These are phyloP conservation scores for Synanceia verrucosa DNA, from an alignment of 2,797 vertebrate species.

Conservation along the genomic window DNA sequence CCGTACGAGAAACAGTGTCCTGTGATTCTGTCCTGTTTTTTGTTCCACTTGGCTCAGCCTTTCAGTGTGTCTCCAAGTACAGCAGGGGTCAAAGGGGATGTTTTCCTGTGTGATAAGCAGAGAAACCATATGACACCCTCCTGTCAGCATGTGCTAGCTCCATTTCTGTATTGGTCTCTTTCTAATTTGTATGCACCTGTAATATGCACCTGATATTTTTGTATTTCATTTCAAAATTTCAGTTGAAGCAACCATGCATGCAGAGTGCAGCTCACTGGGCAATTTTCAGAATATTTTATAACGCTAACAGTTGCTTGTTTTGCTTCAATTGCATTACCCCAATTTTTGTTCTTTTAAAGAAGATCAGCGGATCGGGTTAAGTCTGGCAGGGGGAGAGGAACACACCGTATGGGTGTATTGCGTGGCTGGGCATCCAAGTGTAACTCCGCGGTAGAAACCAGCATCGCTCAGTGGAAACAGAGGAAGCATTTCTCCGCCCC, in stretches of 20 bases:
- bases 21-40: conserved; percentile 30
- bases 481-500: no score
- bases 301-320: background rate
- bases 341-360: background rate
- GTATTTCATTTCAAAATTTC: background rate
- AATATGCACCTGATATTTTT: background rate
- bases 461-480: no score
- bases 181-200: background rate
- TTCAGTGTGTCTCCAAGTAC: conserved; percentile 13
- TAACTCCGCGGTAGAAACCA: no score
- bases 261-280: background rate
- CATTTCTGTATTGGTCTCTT: conserved; percentile 9
- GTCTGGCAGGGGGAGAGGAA: no score
- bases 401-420: no score
- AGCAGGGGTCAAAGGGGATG: conserved; percentile 22
- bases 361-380: no score
- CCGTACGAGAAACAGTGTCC: conserved; percentile 1
- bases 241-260: background rate
- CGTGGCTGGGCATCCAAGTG: no score
- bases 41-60: conserved; percentile 25
- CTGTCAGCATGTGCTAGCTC: conserved; percentile 17
- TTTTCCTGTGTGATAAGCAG: conserved; percentile 29
- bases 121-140: conserved; percentile 12
- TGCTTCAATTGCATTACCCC: background rate
- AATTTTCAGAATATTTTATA: background rate